Conservation (phyloP, 2,113 vertebrate species). For the Chloebia gouldiae region DNA sequence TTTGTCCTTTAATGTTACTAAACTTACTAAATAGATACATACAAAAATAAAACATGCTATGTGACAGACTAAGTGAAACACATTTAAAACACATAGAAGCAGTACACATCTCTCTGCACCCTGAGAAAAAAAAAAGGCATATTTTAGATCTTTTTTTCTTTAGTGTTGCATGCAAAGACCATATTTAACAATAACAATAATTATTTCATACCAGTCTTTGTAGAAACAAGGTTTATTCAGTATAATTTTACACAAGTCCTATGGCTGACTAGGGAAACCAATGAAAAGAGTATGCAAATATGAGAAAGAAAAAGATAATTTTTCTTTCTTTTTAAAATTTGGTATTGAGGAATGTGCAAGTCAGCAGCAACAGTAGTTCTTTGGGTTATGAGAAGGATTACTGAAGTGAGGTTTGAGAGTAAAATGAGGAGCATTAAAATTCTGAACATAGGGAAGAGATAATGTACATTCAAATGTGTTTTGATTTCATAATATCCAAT, state of each 20-base stretch:
- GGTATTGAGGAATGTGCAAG: not conserved
- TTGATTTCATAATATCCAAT: not conserved
- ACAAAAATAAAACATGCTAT: not conserved
- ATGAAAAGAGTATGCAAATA: not conserved
- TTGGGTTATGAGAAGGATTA: not conserved
- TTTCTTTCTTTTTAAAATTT: not conserved
- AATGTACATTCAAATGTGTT: not conserved
- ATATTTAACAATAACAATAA: not conserved
- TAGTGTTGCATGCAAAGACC: not conserved
- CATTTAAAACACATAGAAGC: not conserved
- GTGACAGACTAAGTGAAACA: not conserved
- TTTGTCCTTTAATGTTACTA: not conserved
- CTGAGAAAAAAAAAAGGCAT: rapidly evolving
- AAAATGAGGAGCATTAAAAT: not conserved
- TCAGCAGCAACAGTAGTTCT: not conserved
- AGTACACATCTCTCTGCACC: not conserved
- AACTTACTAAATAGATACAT: not conserved
- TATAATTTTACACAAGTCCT: not conserved
- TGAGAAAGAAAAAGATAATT: not conserved
- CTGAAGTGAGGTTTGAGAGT: not conserved
- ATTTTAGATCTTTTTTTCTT: not conserved
- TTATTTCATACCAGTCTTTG: not conserved
- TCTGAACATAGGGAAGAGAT: not conserved
- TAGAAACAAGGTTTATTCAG: not conserved
- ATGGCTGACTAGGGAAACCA: not conserved